A percentile compares a stretch with the other conserved stretches of the same genome.
Evolutionary conservation across 1,140 invertebrate species (phyloP).

Genomic region (Periplaneta americana): DNA sequence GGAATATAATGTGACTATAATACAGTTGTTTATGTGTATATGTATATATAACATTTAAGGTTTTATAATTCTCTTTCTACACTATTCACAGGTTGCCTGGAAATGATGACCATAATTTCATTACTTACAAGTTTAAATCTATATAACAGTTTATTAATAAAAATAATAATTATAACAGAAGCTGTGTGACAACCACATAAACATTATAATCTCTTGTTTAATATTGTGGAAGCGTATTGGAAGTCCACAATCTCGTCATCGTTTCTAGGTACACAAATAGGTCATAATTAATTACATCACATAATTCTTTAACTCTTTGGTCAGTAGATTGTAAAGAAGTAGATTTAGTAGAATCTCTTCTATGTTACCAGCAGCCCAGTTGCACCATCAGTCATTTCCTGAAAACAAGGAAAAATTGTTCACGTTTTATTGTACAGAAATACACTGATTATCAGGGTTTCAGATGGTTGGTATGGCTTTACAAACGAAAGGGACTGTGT

Average conservation of each 20-base stretch:
- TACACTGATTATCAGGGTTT: too few relatives aligned
- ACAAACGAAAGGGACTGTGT: too few relatives aligned
- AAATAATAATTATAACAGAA: not conserved
- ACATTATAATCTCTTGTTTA: too few relatives aligned
- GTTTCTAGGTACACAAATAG: not conserved
- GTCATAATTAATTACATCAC: not conserved
- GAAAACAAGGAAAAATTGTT: not conserved
- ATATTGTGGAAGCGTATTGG: not conserved
- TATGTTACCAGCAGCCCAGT: not conserved
- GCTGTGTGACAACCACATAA: not conserved
- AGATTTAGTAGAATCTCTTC: not conserved
- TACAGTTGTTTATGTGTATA: not conserved
- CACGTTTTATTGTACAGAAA: too few relatives aligned
- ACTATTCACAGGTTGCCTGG: not conserved
- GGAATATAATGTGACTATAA: not conserved
- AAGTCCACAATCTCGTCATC: not conserved
- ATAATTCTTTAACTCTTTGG: not conserved
- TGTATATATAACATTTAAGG: not conserved
- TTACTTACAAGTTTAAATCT: not conserved
- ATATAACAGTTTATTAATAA: not conserved
- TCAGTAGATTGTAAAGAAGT: not conserved
- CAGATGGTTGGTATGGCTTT: too few relatives aligned
- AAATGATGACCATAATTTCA: not conserved
- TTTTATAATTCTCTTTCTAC: not conserved
- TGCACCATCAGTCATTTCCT: not conserved